phyloP scores from a whole-genome alignment of 2,797 vertebrate genomes.

The Mus caroli region DNA sequence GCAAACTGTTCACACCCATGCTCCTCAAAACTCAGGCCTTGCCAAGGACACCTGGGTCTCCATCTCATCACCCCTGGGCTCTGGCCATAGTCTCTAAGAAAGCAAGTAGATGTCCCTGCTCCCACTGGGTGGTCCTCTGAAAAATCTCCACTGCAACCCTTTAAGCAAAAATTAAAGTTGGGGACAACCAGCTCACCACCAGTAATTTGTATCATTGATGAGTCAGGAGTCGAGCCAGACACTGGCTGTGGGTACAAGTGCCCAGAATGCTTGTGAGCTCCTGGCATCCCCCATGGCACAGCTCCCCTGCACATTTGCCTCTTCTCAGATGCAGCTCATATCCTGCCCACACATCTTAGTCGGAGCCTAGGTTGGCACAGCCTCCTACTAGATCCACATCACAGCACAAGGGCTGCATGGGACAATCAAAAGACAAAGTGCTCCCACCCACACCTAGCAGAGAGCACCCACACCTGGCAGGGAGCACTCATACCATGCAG shows the following conservation, averaged over 20 bases:
- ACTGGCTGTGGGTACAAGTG: constrained; percentile 45
- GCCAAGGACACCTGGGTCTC: neutral
- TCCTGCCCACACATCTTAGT: neutral
- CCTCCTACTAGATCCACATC: neutral
- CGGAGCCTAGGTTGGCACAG: neutral
- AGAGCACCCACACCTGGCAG: neutral
- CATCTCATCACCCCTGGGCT: neutral
- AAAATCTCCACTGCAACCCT: constrained; percentile 12
- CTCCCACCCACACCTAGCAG: too few species aligned
- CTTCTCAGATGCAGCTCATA: neutral
- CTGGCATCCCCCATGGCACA: neutral
- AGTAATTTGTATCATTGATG: constrained; percentile 59
- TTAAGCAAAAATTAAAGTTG: constrained; percentile 40
- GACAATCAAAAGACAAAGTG: neutral
- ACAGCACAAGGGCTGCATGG: fast-evolving
- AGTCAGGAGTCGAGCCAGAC: constrained; percentile 24
- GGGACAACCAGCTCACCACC: neutral
- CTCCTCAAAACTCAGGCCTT: neutral
- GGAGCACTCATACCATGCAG: neutral
- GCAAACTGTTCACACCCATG: neutral
- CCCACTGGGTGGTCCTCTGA: neutral
- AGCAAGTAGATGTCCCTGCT: neutral
- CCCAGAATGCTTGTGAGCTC: constrained; percentile 1
- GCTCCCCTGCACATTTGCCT: neutral
- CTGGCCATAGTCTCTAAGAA: neutral